A percentile compares a stretch with the other conserved stretches of the same genome.
phyloP scores from a whole-genome alignment of 2,888 invertebrate species.

The Epistrophe grossulariae region DNA sequence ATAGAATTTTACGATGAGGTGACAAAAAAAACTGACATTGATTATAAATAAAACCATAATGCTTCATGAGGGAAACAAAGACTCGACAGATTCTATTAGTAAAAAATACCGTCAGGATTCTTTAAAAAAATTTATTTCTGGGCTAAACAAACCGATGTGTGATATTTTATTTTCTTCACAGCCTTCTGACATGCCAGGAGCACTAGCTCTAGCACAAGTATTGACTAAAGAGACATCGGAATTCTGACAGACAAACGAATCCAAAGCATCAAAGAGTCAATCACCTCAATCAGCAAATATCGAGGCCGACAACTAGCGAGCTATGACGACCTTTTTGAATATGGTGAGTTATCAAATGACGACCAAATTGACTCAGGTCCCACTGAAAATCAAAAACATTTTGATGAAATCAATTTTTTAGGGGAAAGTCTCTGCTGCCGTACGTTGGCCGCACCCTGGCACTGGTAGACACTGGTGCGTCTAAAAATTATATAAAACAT shows the following conservation, averaged over 20 bases:
- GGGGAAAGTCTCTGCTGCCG: slow-evolving; percentile 45
- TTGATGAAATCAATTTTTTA: slow-evolving; percentile 37
- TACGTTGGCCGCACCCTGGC: slow-evolving; percentile 31
- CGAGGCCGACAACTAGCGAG: neutral
- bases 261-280: slow-evolving; percentile 20
- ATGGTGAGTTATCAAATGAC: too few species aligned
- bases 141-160: slow-evolving; percentile 48
- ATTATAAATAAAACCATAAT: slow-evolving; percentile 75
- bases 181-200: slow-evolving; percentile 52
- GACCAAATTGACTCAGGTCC: too few species aligned
- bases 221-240: slow-evolving; percentile 18
- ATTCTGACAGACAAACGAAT: neutral
- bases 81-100: slow-evolving; percentile 59
- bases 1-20: slow-evolving; percentile 70
- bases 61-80: slow-evolving; percentile 50
- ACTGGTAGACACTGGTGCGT: slow-evolving; percentile 21
- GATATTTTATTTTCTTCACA: slow-evolving; percentile 60
- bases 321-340: neutral
- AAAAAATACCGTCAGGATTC: slow-evolving; percentile 72
- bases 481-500: slow-evolving; percentile 66
- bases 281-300: neutral
- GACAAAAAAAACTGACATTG: slow-evolving; percentile 62
- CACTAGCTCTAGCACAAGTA: slow-evolving; percentile 48
- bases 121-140: slow-evolving; percentile 34
- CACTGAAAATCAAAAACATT: neutral